Evolutionary conservation across 2,888 invertebrate species (phyloP), one percentile per base, ranked within the genome.

Genomic region (Hirtodrosophila trivittata): DNA sequence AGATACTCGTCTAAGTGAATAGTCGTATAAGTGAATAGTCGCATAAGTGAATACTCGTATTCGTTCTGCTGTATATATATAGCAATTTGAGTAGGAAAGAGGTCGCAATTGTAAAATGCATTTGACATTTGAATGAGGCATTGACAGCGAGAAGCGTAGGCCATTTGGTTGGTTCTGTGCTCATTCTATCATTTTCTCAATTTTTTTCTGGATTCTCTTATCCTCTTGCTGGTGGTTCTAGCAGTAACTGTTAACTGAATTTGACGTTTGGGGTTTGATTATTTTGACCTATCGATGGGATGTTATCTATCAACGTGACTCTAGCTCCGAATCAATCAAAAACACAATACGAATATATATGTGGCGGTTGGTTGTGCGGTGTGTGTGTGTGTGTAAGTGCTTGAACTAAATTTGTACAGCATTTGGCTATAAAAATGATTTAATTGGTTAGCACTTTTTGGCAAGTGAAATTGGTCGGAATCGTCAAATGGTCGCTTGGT

Each of bases 381-480:
- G 7, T 35, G 13, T 35, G 12, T 35, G 13, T 35, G 12, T 35
- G 13, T 35, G 10, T 33, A 9, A 10, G 18, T 5, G 52, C 5
- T 10, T 5, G n/a, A 38, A 28, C 25, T 8, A 54, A 54, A 62
- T 74, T 78, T 76, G 66, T 68, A 74, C 72, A 66, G 69, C 46
- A 59, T 58, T 80, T 60, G 75, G 84, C 84, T 66, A 77, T 83
- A 64, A 77, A 80, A 83, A 84, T 81, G 77, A 84, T 81, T 81
- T 77, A 84, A 80, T 84, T 84, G 85, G 45, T 66, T 66, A 46
- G 60, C 47, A 62, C 41, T 58, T 64, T 69, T 66, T 57, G 69
- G 49, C 60, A 52, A 56, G 55, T 56, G 71, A 60, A 66, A 62
- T 52, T 56, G 60, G n/a, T 56, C 37, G 9, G 38, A 63, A 58